Evolutionary conservation across 1,140 invertebrate species (phyloP).

Genomic region (Temnothorax curvispinosus): DNA sequence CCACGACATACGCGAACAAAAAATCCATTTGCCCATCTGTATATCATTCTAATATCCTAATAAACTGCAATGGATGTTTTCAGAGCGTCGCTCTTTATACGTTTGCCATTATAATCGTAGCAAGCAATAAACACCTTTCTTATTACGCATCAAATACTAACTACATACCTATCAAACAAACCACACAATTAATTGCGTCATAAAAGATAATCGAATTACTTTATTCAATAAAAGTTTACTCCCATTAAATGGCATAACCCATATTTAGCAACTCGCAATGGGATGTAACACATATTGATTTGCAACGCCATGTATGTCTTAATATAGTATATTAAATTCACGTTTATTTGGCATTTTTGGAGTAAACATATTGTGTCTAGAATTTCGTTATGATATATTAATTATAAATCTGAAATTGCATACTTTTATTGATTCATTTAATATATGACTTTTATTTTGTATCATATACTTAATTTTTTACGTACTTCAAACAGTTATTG

Average conservation of each 20-base stretch:
- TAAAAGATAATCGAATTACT: slow-evolving; percentile 18
- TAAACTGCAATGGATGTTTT: slow-evolving; percentile 11
- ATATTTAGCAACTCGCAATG: neutral
- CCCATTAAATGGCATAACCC: neutral
- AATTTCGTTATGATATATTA: neutral
- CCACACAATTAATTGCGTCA: neutral
- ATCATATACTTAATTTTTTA: neutral
- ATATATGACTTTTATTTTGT: neutral
- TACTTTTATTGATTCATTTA: neutral
- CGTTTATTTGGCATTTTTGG: neutral
- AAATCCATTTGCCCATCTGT: neutral
- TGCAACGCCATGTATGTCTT: neutral
- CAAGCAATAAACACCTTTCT: slow-evolving; percentile 21
- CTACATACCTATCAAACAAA: neutral
- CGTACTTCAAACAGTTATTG: neutral
- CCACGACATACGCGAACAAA: neutral
- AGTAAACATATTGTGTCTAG: neutral
- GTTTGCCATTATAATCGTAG: neutral
- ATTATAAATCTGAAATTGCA: neutral
- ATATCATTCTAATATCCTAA: slow-evolving; percentile 22
- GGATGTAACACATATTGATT: neutral
- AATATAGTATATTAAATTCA: neutral
- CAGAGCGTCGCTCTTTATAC: neutral
- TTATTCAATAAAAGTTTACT: slow-evolving; percentile 15
- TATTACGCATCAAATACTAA: neutral